These are phyloP conservation scores for Riparia riparia DNA, from an alignment of 2,113 vertebrate species.

Conservation along the genomic window DNA sequence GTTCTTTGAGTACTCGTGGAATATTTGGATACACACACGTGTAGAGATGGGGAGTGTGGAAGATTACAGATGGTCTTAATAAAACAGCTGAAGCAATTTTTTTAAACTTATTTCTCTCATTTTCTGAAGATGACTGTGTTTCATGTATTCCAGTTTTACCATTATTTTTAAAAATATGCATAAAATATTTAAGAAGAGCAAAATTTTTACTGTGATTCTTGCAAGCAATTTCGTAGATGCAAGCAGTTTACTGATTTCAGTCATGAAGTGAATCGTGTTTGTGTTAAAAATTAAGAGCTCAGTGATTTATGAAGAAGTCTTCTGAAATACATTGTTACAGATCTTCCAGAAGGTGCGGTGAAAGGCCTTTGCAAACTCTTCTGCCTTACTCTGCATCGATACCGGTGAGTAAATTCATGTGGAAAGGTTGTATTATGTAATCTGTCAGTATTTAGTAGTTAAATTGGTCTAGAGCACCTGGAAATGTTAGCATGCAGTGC, in stretches of 20 bases:
- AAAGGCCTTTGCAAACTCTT: constrained; percentile 96
- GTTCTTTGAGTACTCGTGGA: not conserved
- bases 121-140: not conserved
- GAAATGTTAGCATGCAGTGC: not conserved
- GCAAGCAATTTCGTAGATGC: accelerated
- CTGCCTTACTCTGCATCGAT: constrained; percentile 95
- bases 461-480: not conserved
- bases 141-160: not conserved
- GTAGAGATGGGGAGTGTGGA: not conserved
- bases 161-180: not conserved
- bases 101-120: not conserved
- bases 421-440: not conserved
- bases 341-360: constrained; percentile 89
- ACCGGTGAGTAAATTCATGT: constrained; percentile 78
- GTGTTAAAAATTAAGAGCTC: not conserved
- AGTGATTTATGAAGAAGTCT: not conserved
- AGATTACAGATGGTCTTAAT: not conserved
- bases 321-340: constrained; percentile 65
- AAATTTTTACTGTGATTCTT: not conserved
- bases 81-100: not conserved
- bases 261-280: not conserved
- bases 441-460: not conserved
- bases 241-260: not conserved
- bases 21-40: not conserved
- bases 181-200: not conserved